These are phyloP conservation scores for Nowickia ferox DNA, from an alignment of 2,888 invertebrate species.

Conservation along the genomic window DNA sequence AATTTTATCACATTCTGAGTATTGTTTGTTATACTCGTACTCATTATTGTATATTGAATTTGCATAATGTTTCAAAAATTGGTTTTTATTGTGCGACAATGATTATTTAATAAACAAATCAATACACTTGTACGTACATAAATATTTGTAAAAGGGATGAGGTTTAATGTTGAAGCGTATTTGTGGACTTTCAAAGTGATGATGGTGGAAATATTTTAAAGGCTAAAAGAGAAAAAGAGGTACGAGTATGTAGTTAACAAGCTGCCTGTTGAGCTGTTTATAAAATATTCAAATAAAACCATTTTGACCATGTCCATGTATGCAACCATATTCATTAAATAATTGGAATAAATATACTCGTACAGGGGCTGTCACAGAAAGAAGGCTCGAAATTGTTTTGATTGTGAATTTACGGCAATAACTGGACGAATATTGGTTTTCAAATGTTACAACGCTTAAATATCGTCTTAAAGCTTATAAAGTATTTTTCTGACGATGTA, in stretches of 20 bases:
- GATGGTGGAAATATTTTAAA: neutral
- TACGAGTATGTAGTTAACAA: neutral
- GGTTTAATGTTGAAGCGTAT: neutral
- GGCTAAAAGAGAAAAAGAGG: neutral
- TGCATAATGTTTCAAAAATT: constrained; percentile 9
- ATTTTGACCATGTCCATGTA: neutral
- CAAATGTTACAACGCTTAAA: too few relatives aligned
- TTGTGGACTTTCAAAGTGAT: neutral
- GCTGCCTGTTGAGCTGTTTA: neutral
- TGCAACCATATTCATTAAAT: neutral
- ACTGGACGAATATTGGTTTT: too few relatives aligned
- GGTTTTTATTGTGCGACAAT: constrained; percentile 5
- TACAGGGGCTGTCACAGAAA: neutral
- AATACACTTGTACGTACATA: too few relatives aligned
- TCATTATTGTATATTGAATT: neutral
- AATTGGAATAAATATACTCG: neutral
- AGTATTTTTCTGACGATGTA: too few relatives aligned
- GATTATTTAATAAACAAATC: neutral
- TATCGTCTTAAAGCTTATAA: too few relatives aligned
- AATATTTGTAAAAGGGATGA: neutral
- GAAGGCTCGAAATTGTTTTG: too few relatives aligned
- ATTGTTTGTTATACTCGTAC: neutral
- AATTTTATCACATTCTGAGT: neutral
- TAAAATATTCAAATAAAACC: neutral
- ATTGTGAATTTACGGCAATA: too few relatives aligned